Evolutionary conservation across 2,797 vertebrate genomes (phyloP).

Genomic region (Argya squamiceps): DNA sequence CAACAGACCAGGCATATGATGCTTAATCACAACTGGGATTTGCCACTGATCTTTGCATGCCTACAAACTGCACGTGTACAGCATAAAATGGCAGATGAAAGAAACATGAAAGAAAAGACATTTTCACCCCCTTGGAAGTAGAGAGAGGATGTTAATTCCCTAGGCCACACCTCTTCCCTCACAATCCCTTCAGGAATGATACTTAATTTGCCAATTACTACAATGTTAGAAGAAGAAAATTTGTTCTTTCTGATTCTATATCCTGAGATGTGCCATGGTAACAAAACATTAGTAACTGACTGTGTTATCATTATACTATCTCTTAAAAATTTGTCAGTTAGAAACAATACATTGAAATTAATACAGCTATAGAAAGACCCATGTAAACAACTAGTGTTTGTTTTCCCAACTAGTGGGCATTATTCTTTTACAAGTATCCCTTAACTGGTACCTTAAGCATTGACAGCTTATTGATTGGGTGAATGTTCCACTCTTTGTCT

Average conservation of each 20-base stretch:
- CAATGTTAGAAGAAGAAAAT: background rate
- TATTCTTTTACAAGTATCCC: background rate
- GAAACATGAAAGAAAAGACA: background rate
- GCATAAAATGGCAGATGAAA: slow-evolving; percentile 12
- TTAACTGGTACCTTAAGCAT: background rate
- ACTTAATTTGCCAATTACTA: background rate
- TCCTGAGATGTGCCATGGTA: background rate
- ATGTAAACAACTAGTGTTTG: background rate
- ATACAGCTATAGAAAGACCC: background rate
- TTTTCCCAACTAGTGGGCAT: background rate
- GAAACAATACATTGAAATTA: background rate
- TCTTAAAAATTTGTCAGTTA: background rate
- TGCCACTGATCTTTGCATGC: background rate
- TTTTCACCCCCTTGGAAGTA: background rate
- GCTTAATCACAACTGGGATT: background rate
- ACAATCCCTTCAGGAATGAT: background rate
- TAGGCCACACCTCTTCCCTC: background rate
- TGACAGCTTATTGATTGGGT: background rate
- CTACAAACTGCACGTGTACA: background rate
- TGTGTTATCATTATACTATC: background rate
- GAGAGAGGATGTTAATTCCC: background rate
- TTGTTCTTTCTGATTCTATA: background rate
- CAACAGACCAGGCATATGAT: background rate
- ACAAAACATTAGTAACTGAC: background rate
- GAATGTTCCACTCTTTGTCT: background rate